Percentiles rank a stretch among this genome's conserved stretches.
These are phyloP conservation scores for Mus caroli DNA, from an alignment of 2,797 vertebrate species.

Conservation along the genomic window DNA sequence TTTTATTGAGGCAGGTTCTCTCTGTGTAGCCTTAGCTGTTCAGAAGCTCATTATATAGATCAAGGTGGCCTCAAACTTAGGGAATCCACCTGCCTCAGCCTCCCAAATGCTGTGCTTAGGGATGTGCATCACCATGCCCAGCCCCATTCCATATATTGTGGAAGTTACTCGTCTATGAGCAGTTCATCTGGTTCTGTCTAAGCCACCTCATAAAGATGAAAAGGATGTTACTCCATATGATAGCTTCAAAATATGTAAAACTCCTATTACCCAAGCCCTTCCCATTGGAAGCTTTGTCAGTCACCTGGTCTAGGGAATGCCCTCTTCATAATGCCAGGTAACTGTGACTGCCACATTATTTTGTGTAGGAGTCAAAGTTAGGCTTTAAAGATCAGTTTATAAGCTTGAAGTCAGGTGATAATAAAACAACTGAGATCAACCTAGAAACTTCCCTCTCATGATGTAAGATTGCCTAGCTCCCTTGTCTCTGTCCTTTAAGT, in stretches of 20 bases:
- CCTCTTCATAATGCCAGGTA: background rate
- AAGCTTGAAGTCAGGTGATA: background rate
- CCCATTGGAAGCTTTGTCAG: background rate
- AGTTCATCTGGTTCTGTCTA: slow-evolving; percentile 9
- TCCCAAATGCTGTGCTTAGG: background rate
- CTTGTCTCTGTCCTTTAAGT: background rate
- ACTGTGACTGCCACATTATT: background rate
- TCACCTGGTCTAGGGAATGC: background rate
- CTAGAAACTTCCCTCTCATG: background rate
- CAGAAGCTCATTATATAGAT: background rate
- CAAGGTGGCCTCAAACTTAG: background rate
- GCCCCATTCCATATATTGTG: background rate
- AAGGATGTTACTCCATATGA: background rate
- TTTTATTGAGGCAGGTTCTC: background rate
- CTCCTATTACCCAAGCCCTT: background rate
- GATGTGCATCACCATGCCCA: background rate
- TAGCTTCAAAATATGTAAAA: slow-evolving; percentile 10
- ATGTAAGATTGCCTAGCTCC: background rate
- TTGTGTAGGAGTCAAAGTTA: slow-evolving; percentile 1
- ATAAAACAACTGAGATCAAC: background rate
- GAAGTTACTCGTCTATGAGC: background rate
- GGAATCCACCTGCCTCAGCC: background rate
- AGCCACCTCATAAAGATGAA: slow-evolving; percentile 10
- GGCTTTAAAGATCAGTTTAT: background rate
- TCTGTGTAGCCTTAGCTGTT: background rate